Evolutionary conservation across 2,888 invertebrate genomes (phyloP).

Genomic region (Eucera pruinosa): DNA sequence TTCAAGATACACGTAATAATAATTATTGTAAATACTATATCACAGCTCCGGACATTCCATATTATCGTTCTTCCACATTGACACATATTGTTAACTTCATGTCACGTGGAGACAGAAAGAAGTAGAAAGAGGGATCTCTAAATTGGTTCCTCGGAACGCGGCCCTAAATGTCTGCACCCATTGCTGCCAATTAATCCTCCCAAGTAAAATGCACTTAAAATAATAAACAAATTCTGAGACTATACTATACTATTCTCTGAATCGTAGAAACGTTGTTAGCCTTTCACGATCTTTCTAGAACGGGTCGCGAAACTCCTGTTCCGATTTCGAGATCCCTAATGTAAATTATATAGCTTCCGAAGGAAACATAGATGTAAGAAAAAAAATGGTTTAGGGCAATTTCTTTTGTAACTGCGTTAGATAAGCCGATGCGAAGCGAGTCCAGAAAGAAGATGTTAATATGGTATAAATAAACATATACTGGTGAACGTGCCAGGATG

Average conservation of each 20-base stretch:
- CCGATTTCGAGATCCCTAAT: conserved; percentile 28
- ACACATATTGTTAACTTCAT: conserved; percentile 20
- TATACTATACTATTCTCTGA: neutral
- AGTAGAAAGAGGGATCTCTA: conserved; percentile 22
- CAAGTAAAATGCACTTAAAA: neutral
- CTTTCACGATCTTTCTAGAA: neutral
- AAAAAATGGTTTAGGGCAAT: conserved; percentile 67
- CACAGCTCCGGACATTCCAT: conserved; percentile 28
- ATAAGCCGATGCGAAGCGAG: conserved; percentile 56
- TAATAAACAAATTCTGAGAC: neutral
- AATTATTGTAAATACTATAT: conserved; percentile 55
- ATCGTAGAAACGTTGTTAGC: neutral
- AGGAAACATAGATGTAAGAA: conserved; percentile 13
- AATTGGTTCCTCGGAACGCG: neutral
- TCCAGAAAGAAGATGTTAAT: conserved; percentile 68
- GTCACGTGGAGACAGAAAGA: conserved; percentile 1
- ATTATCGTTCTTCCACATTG: conserved; percentile 45
- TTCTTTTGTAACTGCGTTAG: conserved; percentile 66
- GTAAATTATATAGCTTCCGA: conserved; percentile 39
- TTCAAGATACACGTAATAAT: conserved; percentile 12
- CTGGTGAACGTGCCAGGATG: conserved; percentile 60
- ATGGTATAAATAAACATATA: conserved; percentile 66
- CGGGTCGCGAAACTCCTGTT: neutral
- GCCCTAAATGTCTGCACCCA: conserved; percentile 3
- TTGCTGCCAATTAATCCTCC: neutral